phyloP scores from a whole-genome alignment of 2,113 vertebrate genomes.

The Nerophis lumbriciformis region DNA sequence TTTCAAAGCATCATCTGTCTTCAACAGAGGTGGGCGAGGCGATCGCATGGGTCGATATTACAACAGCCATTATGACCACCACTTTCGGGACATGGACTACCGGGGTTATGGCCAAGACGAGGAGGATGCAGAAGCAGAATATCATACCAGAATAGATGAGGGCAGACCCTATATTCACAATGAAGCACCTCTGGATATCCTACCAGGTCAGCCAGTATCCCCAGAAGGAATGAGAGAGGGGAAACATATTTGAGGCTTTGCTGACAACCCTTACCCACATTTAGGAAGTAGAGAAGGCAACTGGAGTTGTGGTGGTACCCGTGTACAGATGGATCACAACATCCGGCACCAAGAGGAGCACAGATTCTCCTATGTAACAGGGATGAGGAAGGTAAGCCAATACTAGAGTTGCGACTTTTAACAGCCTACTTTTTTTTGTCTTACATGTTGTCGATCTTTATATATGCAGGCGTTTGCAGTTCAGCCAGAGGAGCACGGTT shows the following conservation, averaged over 20 bases:
- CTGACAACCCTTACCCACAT: conserved; percentile 36
- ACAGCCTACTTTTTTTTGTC: neutral
- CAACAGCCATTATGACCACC: conserved; percentile 72
- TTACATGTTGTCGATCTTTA: neutral
- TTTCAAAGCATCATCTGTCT: conserved; percentile 10
- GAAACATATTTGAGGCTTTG: conserved; percentile 43
- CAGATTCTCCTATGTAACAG: conserved; percentile 40
- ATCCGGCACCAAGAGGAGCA: conserved; percentile 50
- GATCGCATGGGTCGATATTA: conserved; percentile 83
- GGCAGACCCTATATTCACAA: conserved; percentile 56
- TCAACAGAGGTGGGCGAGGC: conserved; percentile 76
- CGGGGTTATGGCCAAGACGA: conserved; percentile 66
- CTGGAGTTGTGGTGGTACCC: conserved; percentile 35
- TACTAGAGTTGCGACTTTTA: neutral
- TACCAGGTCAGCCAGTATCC: conserved; percentile 41
- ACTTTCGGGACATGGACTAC: conserved; percentile 85
- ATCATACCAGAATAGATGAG: conserved; percentile 56
- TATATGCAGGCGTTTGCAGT: conserved; percentile 39
- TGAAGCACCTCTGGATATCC: conserved; percentile 41
- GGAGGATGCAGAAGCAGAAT: conserved; percentile 41
- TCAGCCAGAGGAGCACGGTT: conserved; percentile 35
- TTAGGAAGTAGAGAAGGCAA: conserved; percentile 36
- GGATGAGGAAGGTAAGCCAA: conserved; percentile 60
- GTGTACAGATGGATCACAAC: conserved; percentile 44
- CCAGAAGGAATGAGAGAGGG: conserved; percentile 30